A percentile compares a stretch with the other conserved stretches of the same genome.
These are phyloP conservation scores for Sebastes schlegelii DNA, from an alignment of 2,113 vertebrate species.

Conservation along the genomic window DNA sequence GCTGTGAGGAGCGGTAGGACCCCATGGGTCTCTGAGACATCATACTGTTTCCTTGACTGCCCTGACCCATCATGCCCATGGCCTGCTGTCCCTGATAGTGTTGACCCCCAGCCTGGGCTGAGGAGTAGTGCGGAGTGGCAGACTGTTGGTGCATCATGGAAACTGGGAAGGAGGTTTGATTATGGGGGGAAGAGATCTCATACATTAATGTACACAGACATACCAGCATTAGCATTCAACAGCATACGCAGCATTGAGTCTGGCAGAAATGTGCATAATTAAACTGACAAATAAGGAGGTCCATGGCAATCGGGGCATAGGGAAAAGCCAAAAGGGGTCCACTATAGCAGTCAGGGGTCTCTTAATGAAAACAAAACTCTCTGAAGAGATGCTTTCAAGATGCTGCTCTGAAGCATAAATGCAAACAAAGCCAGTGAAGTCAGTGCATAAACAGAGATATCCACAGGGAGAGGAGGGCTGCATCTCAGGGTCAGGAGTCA, in stretches of 20 bases:
- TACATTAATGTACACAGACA: conserved; percentile 54
- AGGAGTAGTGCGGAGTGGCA: conserved; percentile 90
- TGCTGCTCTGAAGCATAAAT: conserved; percentile 31
- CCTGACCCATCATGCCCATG: conserved; percentile 94
- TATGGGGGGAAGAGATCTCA: conserved; percentile 55
- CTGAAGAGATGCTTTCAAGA: conserved; percentile 45
- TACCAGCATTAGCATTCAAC: conserved; percentile 9
- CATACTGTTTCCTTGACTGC: conserved; percentile 88
- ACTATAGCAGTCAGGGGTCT: conserved; percentile 31
- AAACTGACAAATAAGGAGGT: conserved; percentile 25
- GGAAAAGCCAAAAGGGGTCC: conserved; percentile 27
- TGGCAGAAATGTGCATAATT: conserved; percentile 29
- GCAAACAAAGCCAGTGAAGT: conserved; percentile 48
- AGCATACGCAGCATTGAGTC: conserved; percentile 5
- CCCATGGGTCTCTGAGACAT: conserved; percentile 94
- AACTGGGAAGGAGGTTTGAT: conserved; percentile 81
- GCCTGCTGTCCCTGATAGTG: conserved; percentile 94
- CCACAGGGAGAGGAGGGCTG: conserved; percentile 54
- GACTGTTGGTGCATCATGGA: conserved; percentile 98
- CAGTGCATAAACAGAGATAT: conserved; percentile 54
- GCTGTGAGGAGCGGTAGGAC: conserved; percentile 92
- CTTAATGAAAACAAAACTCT: conserved; percentile 18
- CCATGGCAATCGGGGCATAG: conserved; percentile 28
- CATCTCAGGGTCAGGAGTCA: conserved; percentile 58
- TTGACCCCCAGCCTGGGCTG: conserved; percentile 89